Conservation (phyloP, 2,113 vertebrate genomes). For the Syngnathus floridae region DNA sequence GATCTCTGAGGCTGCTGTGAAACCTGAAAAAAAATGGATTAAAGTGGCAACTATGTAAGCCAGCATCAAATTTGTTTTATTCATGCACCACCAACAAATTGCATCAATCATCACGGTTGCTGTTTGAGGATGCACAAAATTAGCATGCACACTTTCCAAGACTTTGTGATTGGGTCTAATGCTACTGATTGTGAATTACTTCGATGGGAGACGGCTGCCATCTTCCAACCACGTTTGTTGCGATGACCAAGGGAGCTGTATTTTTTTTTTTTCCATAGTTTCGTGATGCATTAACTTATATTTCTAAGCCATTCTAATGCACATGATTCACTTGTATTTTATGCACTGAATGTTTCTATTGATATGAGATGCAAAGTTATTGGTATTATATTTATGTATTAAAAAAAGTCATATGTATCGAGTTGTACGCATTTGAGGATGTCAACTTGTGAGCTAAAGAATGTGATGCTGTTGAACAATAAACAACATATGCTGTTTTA, state of each 20-base stretch:
- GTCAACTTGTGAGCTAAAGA: conserved; percentile 42
- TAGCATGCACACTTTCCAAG: conserved; percentile 9
- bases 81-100: conserved; percentile 8
- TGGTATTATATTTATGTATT: conserved; percentile 65
- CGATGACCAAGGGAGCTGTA: conserved; percentile 37
- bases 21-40: conserved; percentile 6
- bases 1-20: conserved; percentile 24
- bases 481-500: conserved; percentile 64
- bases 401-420: conserved; percentile 44
- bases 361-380: conserved; percentile 48
- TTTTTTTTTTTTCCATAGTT: conserved; percentile 45
- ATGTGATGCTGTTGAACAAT: conserved; percentile 60
- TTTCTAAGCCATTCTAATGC: conserved; percentile 52
- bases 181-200: conserved; percentile 54
- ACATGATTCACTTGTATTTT: conserved; percentile 46
- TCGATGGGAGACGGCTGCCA: conserved; percentile 39
- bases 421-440: conserved; percentile 39
- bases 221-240: conserved; percentile 33
- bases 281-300: conserved; percentile 41
- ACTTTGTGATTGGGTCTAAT: conserved; percentile 31
- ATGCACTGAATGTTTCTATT: conserved; percentile 60
- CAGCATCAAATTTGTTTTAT: neutral
- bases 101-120: conserved; percentile 32
- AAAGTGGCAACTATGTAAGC: no score
- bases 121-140: neutral